Evolutionary conservation across 2,888 invertebrate species (phyloP).

Genomic region (Lasioglossum zephyrum): DNA sequence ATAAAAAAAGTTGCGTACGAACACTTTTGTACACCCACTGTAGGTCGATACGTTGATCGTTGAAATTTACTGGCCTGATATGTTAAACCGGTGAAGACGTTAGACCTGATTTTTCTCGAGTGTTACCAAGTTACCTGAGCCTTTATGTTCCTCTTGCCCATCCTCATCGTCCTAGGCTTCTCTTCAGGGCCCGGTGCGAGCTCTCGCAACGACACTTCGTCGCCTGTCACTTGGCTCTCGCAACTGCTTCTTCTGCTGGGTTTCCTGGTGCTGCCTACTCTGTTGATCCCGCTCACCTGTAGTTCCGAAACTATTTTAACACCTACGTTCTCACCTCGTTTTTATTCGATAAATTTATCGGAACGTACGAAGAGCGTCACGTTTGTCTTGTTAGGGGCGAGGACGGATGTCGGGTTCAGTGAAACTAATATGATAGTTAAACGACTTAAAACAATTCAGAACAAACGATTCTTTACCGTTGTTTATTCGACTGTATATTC

Average conservation of each 20-base stretch:
- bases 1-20: too few relatives aligned
- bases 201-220: slow-evolving; percentile 83
- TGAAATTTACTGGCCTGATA: too few relatives aligned
- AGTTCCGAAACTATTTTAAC: slow-evolving; percentile 46
- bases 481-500: neutral
- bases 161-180: slow-evolving; percentile 87
- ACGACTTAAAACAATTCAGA: neutral
- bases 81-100: too few relatives aligned
- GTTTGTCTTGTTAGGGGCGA: neutral
- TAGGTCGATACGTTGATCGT: too few relatives aligned
- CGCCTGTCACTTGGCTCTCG: slow-evolving; percentile 84
- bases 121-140: slow-evolving; percentile 86
- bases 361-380: too few relatives aligned
- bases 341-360: neutral
- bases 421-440: too few relatives aligned
- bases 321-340: neutral
- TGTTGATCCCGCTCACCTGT: slow-evolving; percentile 79
- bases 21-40: too few relatives aligned
- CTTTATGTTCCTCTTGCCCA: slow-evolving; percentile 96
- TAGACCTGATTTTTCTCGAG: neutral
- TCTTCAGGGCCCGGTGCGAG: slow-evolving; percentile 84
- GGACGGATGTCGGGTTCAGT: too few relatives aligned
- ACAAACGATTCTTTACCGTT: neutral
- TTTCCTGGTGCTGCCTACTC: slow-evolving; percentile 80
- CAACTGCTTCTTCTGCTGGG: slow-evolving; percentile 85